Conservation (phyloP, 2,888 invertebrate genomes). For the Graphium colonna region DNA sequence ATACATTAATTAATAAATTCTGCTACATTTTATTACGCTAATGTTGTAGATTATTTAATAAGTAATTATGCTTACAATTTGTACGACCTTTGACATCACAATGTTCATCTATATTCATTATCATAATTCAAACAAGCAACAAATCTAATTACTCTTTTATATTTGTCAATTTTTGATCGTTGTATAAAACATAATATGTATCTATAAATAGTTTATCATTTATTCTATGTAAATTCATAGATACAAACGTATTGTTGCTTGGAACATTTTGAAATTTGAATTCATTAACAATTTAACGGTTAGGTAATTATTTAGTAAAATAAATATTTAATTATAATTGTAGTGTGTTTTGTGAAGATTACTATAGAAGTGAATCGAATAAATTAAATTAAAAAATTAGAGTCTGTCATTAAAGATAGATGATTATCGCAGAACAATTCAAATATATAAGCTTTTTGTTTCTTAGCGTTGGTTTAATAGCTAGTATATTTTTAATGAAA, state of each 20-base stretch:
- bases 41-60: slow-evolving; percentile 7
- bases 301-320: no score
- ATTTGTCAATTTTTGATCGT: slow-evolving; percentile 15
- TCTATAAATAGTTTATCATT: neutral
- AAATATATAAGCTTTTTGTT: no score
- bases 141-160: slow-evolving; percentile 18
- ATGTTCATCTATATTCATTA: slow-evolving; percentile 23
- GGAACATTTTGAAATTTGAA: no score
- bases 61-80: slow-evolving; percentile 12
- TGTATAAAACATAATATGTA: neutral
- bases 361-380: no score
- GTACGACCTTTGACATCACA: slow-evolving; percentile 26
- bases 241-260: neutral
- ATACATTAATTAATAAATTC: neutral
- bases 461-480: no score
- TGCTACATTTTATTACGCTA: neutral
- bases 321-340: no score
- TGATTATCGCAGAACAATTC: no score
- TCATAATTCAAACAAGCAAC: slow-evolving; percentile 19
- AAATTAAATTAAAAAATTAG: no score
- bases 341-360: no score
- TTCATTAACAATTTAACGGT: no score
- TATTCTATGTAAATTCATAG: slow-evolving; percentile 8
- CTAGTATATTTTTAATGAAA: no score
- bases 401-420: no score